These are phyloP conservation scores for Anguilla marmorata DNA, from an alignment of 2,797 vertebrate genomes.

Conservation along the genomic window DNA sequence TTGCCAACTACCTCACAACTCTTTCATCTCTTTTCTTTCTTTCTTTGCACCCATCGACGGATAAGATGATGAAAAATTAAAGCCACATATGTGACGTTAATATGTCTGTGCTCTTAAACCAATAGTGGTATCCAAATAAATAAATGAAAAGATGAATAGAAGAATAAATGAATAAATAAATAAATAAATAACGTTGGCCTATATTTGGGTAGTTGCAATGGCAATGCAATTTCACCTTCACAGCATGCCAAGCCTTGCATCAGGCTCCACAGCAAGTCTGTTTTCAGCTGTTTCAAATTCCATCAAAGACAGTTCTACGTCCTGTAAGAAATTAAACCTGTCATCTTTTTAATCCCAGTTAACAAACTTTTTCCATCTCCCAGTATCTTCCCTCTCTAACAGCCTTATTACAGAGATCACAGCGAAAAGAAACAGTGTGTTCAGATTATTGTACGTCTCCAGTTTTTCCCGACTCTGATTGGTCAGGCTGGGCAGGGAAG, in stretches of 20 bases:
- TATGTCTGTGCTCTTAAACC: too few relatives aligned
- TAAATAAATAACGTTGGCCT: neutral
- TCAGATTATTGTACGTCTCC: neutral
- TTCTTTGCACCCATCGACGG: neutral
- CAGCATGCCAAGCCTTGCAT: neutral
- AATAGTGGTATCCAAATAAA: neutral
- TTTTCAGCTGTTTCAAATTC: neutral
- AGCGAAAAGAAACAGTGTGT: neutral
- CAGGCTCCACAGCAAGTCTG: neutral
- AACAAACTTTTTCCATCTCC: neutral
- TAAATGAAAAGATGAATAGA: too few relatives aligned
- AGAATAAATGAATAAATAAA: too few relatives aligned
- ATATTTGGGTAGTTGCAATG: neutral
- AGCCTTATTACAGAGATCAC: neutral
- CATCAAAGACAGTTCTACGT: neutral
- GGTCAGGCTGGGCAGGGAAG: slow-evolving; percentile 28
- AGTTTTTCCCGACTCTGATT: slow-evolving; percentile 30
- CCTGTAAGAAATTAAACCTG: neutral
- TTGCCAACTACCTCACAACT: neutral
- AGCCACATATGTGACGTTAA: neutral
- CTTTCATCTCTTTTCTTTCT: neutral
- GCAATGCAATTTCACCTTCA: neutral
- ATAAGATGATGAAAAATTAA: neutral
- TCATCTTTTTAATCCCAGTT: neutral
- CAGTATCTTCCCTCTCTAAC: neutral